Evolutionary conservation across 2,888 invertebrate species (phyloP), one percentile per base, ranked within the genome.

Genomic region (Augochlorella aurata): DNA sequence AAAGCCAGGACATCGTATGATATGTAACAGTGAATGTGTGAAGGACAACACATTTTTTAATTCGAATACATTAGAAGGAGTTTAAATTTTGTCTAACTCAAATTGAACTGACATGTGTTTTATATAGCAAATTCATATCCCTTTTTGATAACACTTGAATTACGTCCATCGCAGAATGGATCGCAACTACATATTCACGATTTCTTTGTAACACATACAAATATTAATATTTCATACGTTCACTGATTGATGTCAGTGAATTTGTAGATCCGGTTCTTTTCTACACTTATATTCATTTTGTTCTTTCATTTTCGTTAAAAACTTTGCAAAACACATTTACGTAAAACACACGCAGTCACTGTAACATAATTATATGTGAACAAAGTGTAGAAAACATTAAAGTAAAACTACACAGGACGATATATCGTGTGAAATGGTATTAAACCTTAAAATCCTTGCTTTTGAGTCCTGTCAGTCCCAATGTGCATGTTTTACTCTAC

Each of bases 11-110:
- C 76, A 77, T 67, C 79, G 88, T 89, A 89, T 89, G 89, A 87
- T 89, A 89, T 90, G 90, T 89, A 90, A 90, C 90, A 90, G 90
- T 90, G 89, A 90, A 90, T 89, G 90, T 90, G 89, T 90, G 90
- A 90, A 90, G 87, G 74, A 18, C n/a, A 65, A 65, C 44, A 65
- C 65, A 65, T 44, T 44, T 44, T 44, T 18, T 9, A 38, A 65
- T 65, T 44, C n/a, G 44, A 44, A 44, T 65, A 12, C 18, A 65
- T 44, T n/a, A n/a, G 50, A 18, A 50, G 18, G 38, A 65, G 44
- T n/a, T n/a, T 4, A 65, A n/a, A n/a, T n/a, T n/a, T 44, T 10
- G 44, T n/a, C 10, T 12, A 38, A 63, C 38, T 63, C 16, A 10
- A 38, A 63, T 38, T 38, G 63, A 18, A 38, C 16, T 18, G 18